Evolutionary conservation across 2,113 vertebrate genomes (phyloP).

Genomic region (Odocoileus virginianus): DNA sequence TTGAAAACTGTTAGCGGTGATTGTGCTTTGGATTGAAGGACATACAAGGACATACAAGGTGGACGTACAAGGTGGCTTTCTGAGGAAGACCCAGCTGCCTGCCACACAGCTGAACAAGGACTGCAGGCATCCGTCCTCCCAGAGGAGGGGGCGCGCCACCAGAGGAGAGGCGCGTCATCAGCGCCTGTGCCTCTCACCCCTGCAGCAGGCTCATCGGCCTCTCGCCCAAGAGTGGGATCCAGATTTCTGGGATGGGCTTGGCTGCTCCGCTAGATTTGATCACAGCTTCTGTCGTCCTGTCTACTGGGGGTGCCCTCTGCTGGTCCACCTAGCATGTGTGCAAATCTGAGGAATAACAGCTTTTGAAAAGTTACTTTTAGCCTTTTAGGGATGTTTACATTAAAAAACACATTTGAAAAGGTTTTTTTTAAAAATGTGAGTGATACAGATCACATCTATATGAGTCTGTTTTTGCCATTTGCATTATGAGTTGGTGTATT

Average conservation of each 20-base stretch:
- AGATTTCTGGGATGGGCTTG: background rate
- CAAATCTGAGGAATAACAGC: background rate
- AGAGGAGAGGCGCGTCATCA: background rate
- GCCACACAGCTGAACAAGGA: background rate
- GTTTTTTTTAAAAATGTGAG: background rate
- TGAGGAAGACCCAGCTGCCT: background rate
- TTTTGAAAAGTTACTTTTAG: background rate
- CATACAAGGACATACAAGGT: no score
- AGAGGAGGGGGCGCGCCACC: background rate
- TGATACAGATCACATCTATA: background rate
- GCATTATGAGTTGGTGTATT: background rate
- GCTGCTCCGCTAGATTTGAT: background rate
- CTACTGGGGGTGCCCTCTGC: conserved; percentile 59
- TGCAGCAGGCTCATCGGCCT: background rate
- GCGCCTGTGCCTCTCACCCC: background rate
- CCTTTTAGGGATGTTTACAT: background rate
- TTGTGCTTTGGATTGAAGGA: background rate
- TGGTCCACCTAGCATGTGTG: background rate
- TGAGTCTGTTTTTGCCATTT: background rate
- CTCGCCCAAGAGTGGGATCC: background rate
- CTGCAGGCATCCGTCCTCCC: background rate
- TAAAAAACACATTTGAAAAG: background rate
- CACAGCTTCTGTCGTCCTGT: background rate
- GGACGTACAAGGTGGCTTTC: background rate
- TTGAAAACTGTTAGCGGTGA: background rate